Evolutionary conservation across 2,888 invertebrate species (phyloP), one percentile per base, ranked within the genome.

Genomic region (Cistogaster globosa): DNA sequence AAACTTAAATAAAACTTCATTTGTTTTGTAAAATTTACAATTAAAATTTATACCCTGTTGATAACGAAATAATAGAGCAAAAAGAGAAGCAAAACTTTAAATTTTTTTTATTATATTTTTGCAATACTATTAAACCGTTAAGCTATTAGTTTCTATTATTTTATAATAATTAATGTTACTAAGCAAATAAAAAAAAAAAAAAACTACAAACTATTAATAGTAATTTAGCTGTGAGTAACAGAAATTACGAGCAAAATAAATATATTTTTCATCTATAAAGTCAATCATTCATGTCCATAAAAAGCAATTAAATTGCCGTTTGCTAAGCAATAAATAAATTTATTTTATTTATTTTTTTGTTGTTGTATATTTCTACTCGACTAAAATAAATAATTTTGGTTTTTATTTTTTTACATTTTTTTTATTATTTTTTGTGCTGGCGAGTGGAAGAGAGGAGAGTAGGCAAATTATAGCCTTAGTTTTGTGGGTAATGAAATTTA

Each of bases 291-390:
- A 75, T 68, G 75, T 75, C 81, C 68, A 81, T 75, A 75, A 81
- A 81, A 81, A 75, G 81, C 75, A 81, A 81, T 81, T 75, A 75
- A 81, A 57, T 51, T 75, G 75, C 68, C 62, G 81, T 75, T 81
- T 69, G 55, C 67, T 75, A 63, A 81, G 75, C 69, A 63, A 81
- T 81, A 81, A 75, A 81, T 45, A 75, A 68, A 32, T 6, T 22
- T 42, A 18, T 16, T 62, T 65, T 45, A 55, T 80, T 55, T 45
- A 53, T 7, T 5, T 26, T 26, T 26, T 26, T 26, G 1, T 26
- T 26, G 26, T 26, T 26, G 26, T 26, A 60, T 67, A 53, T 62
- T 62, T 75, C 53, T 68, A 68, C 45, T 69, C 69, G 62, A 36
- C 20, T 62, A 55, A 32, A 45, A 18, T 45, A 53, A 57, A 26